Evolutionary conservation across 2,888 invertebrate species (phyloP).

Genomic region (Lasioglossum vierecki): DNA sequence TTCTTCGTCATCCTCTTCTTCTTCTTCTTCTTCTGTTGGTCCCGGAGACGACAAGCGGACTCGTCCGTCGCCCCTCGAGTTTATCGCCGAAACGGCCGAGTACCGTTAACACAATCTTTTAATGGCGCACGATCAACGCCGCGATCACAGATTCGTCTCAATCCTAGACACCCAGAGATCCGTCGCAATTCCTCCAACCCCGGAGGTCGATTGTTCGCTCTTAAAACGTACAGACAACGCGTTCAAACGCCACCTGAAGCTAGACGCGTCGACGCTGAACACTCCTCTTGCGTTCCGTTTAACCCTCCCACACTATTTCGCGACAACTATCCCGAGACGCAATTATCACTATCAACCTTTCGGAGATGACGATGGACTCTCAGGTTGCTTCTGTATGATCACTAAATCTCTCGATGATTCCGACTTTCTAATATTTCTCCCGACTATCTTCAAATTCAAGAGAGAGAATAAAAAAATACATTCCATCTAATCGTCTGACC

Average conservation of each 20-base stretch:
- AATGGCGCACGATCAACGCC: conserved; percentile 12
- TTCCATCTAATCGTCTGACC: no score
- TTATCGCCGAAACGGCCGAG: conserved; percentile 36
- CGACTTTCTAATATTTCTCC: no score
- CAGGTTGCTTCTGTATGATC: no score
- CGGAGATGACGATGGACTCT: no score
- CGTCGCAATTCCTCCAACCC: background rate
- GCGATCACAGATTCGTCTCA: background rate
- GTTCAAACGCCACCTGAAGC: background rate
- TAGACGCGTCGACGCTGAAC: background rate
- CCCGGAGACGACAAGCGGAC: conserved; percentile 8
- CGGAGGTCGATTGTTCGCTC: background rate
- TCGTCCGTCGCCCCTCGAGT: conserved; percentile 6
- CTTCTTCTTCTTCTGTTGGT: background rate
- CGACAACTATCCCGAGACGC: background rate
- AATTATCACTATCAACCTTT: background rate
- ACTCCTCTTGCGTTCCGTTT: background rate
- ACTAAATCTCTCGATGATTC: no score
- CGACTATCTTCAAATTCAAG: no score
- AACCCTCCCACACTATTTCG: background rate
- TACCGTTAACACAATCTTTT: conserved; percentile 31
- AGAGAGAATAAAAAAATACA: no score
- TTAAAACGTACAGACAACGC: background rate
- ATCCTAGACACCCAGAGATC: conserved; percentile 11
- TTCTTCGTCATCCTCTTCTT: background rate